Percentiles rank a stretch among this genome's conserved stretches.
These are phyloP conservation scores for Lasioglossum zephyrum DNA, from an alignment of 2,888 invertebrate genomes.

Conservation along the genomic window DNA sequence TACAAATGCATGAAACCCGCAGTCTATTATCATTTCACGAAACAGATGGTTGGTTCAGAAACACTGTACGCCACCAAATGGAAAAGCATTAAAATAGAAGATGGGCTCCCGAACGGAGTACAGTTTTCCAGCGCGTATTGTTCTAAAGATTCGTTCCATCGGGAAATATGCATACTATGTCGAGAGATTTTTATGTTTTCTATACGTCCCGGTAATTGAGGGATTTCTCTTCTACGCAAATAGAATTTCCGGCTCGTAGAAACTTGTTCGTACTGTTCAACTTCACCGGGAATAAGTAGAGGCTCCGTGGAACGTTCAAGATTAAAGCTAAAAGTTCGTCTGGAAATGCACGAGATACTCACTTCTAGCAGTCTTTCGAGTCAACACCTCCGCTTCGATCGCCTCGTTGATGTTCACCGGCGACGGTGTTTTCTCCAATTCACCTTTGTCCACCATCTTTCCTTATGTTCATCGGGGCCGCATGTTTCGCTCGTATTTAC, in stretches of 20 bases:
- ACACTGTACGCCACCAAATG: background rate
- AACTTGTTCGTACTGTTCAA: background rate
- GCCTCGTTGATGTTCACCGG: conserved; percentile 76
- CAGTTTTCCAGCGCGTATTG: background rate
- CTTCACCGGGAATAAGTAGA: background rate
- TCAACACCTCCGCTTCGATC: conserved; percentile 77
- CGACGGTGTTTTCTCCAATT: conserved; percentile 73
- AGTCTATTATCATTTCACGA: background rate
- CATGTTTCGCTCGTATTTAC: conserved; percentile 43
- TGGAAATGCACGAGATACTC: conserved; percentile 58
- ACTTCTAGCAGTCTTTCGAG: conserved; percentile 81
- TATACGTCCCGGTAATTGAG: no score
- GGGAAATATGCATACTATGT: background rate
- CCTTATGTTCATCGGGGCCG: conserved; percentile 14
- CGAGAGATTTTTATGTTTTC: background rate
- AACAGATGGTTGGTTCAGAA: background rate
- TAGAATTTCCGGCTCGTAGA: background rate
- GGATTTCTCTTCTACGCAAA: background rate
- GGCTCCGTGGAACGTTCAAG: background rate
- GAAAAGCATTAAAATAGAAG: background rate
- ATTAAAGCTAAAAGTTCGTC: background rate
- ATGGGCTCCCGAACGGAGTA: no score
- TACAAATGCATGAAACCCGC: background rate
- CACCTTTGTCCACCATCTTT: conserved; percentile 76
- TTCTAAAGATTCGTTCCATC: background rate